phyloP scores from a whole-genome alignment of 2,113 vertebrate species.

The Marcusenius ussheri region DNA sequence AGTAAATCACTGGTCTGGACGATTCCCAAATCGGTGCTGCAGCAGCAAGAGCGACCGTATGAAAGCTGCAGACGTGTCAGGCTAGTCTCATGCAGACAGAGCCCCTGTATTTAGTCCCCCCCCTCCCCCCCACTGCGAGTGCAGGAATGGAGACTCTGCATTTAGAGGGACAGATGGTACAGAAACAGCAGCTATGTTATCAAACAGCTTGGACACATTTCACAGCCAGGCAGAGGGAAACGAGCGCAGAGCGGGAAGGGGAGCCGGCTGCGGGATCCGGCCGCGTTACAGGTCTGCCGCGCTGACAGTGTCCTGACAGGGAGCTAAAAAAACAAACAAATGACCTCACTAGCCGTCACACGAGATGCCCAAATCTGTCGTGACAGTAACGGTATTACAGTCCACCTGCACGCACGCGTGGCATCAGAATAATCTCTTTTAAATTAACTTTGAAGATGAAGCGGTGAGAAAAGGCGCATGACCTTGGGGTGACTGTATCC shows the following conservation, averaged over 20 bases:
- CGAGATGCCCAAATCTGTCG: not conserved
- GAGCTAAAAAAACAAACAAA: conserved; percentile 2
- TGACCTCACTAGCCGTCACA: not conserved
- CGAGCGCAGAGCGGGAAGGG: not conserved
- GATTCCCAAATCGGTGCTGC: not conserved
- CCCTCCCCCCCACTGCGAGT: not conserved
- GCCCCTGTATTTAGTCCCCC: not conserved
- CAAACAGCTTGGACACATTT: conserved; percentile 5
- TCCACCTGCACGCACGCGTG: not conserved
- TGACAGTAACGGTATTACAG: not conserved
- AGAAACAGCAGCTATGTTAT: conserved; percentile 10
- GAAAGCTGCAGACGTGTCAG: not conserved
- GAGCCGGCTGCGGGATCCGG: not conserved
- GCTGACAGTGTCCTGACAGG: not conserved
- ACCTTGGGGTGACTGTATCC: not conserved
- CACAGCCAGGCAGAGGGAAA: not conserved
- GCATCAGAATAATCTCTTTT: not conserved
- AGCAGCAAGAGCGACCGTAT: not conserved
- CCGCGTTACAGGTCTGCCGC: not conserved
- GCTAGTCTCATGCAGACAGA: not conserved
- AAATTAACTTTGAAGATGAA: not conserved
- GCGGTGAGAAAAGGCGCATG: not conserved
- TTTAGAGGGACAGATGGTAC: not conserved
- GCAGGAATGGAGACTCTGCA: not conserved
- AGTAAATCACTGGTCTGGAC: not conserved